A percentile compares a stretch with the other conserved stretches of the same genome.
Conservation (phyloP, 2,797 vertebrate species). For the Scolopax bukidnonensis region DNA sequence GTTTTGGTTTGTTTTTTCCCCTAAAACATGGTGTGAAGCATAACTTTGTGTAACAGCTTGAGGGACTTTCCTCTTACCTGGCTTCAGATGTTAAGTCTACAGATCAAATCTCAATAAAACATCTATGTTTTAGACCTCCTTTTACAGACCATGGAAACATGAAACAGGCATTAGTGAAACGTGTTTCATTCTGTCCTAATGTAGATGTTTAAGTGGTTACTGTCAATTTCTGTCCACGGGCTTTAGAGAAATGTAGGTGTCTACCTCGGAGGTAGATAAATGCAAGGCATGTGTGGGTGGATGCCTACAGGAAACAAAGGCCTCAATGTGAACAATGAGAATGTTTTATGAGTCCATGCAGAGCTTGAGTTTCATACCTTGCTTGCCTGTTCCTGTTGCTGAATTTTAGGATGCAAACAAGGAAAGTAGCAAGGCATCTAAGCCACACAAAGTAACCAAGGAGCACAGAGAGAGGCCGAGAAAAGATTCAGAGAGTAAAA, state of each 20-base stretch:
- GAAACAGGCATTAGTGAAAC: not conserved
- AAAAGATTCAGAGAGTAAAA: conserved; percentile 97
- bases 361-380: not conserved
- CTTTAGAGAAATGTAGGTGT: not conserved
- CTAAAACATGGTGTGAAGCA: not conserved
- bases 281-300: not conserved
- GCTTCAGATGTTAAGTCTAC: not conserved
- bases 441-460: conserved; percentile 94
- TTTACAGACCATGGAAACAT: not conserved
- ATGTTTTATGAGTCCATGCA: not conserved
- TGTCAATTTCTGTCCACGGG: not conserved
- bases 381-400: conserved; percentile 5
- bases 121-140: not conserved
- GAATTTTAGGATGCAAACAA: conserved; percentile 82
- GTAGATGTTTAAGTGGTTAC: not conserved
- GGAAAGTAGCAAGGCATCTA: conserved; percentile 89
- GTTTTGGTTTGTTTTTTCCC: not conserved
- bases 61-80: not conserved
- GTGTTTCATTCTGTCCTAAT: not conserved
- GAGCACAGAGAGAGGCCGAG: conserved; percentile 93
- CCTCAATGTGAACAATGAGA: not conserved
- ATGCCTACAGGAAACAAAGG: not conserved
- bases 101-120: not conserved
- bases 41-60: not conserved
- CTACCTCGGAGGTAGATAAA: not conserved